Conservation (phyloP, 2,888 invertebrate species). For the Unio delphinus region DNA sequence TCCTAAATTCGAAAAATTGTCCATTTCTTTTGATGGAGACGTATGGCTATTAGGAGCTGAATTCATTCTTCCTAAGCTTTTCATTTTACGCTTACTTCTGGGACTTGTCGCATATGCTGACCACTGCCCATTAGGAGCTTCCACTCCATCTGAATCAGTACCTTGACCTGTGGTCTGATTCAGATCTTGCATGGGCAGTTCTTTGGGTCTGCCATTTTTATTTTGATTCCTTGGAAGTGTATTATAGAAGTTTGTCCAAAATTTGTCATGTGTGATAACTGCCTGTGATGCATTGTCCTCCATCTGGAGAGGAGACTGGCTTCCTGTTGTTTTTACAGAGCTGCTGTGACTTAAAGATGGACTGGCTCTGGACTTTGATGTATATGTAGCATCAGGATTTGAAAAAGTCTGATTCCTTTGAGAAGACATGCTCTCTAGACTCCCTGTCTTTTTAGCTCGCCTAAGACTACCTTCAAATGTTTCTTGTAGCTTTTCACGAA, state of each 20-base stretch:
- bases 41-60: slow-evolving; percentile 29
- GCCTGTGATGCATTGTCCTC: slow-evolving; percentile 10
- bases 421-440: slow-evolving; percentile 28
- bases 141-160: slow-evolving; percentile 15
- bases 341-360: no score
- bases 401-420: slow-evolving; percentile 17
- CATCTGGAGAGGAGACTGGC: slow-evolving; percentile 8
- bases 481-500: slow-evolving; percentile 31
- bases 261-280: slow-evolving; percentile 25
- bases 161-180: no score
- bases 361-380: no score
- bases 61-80: slow-evolving; percentile 33
- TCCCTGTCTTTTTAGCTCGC: slow-evolving; percentile 30
- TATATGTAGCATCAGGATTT: slow-evolving; percentile 28
- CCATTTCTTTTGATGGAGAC: slow-evolving; percentile 18
- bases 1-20: slow-evolving; percentile 17
- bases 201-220: slow-evolving; percentile 32
- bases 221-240: slow-evolving; percentile 33
- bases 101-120: slow-evolving; percentile 35
- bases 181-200: slow-evolving; percentile 32
- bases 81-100: slow-evolving; percentile 31
- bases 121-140: slow-evolving; percentile 19
- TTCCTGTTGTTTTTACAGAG: neutral
- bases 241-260: slow-evolving; percentile 41
- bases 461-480: slow-evolving; percentile 38